Evolutionary conservation across 2,113 vertebrate species (phyloP), one percentile per base, ranked within the genome.

Genomic region (Colossoma macropomum): DNA sequence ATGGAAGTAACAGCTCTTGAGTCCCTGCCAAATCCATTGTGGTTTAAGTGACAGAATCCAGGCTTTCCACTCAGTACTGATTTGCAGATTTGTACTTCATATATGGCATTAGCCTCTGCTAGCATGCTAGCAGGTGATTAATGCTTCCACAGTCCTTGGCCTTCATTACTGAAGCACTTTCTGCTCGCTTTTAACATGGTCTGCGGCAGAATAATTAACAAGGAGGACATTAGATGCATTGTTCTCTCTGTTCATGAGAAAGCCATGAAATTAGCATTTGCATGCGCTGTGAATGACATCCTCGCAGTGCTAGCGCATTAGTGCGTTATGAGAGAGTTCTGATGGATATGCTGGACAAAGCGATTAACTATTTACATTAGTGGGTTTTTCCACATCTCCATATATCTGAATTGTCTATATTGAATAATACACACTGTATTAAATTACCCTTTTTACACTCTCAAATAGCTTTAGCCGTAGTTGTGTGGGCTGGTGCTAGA

Each of bases 201-300:
- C 63, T 69, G 62, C 12, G 63, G 72, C 72, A 41, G 17, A 69
- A 69, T 75, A 48, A 54, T 85, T 75, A 75, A 50, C 71, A 69
- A 62, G 21, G 52, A 50, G 28, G 54, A 75, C 6, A 70, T 23
- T 50, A 63, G 21, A 66, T 32, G 62, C 63, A 79, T 34, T 16
- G 32, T 25, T 45, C 28, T 25, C 77, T 66, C 19, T 75, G 71
- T 75, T 50, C 83, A 52, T 72, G 79, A 12, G 56, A 32, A 80
- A 59, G 34, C 77, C 66, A 15, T 52, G 54, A 80, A 70, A 50
- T 71, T 60, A 71, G 16, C 78, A 30, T 71, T 75, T 70, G 19
- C 73, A 84, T 59, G 16, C 71, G 74, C 28, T 59, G 71, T 75
- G 72, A 69, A 27, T 60, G 48, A 13, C 73, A 21, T 17, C 28